These are phyloP conservation scores for Poeciliopsis infans DNA, from an alignment of 2,797 vertebrate genomes.

Conservation along the genomic window DNA sequence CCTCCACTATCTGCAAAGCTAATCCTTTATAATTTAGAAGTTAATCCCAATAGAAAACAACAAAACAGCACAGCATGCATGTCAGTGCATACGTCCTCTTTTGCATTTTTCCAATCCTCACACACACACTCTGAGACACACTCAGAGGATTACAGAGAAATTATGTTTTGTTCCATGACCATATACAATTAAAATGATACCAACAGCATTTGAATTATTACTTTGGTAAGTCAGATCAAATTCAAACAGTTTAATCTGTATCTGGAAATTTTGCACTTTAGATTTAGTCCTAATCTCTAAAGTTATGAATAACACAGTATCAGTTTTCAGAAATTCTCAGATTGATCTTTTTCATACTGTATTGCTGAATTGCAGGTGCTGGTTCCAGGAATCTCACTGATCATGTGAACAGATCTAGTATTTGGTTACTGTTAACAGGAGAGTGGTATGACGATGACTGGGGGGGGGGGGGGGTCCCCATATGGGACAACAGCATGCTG, in stretches of 20 bases:
- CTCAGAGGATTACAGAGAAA: constrained; percentile 8
- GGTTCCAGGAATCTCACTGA: constrained; percentile 18
- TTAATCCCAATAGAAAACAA: constrained; percentile 57
- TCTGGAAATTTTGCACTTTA: background rate
- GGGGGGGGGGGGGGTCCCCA: constrained; percentile 28
- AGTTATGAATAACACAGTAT: background rate
- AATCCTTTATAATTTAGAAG: constrained; percentile 53
- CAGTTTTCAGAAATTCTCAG: background rate
- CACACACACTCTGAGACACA: constrained; percentile 11
- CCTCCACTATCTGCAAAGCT: constrained; percentile 44
- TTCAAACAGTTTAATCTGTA: constrained; percentile 9
- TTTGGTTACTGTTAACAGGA: constrained; percentile 43
- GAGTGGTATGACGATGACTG: constrained; percentile 34
- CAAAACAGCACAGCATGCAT: constrained; percentile 42
- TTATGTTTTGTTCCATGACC: constrained; percentile 14
- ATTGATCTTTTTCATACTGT: background rate
- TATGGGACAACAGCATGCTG: constrained; percentile 67
- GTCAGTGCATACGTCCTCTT: constrained; percentile 35
- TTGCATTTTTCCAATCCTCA: constrained; percentile 19
- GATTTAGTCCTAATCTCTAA: constrained; percentile 7
- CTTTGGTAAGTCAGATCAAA: constrained; percentile 10
- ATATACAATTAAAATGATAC: constrained; percentile 29
- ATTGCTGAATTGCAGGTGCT: constrained; percentile 35
- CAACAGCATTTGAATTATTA: constrained; percentile 16
- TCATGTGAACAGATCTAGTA: constrained; percentile 36